Evolutionary conservation across 2,113 vertebrate genomes (phyloP), one percentile per base, ranked within the genome.

Genomic region (Hypomesus transpacificus): DNA sequence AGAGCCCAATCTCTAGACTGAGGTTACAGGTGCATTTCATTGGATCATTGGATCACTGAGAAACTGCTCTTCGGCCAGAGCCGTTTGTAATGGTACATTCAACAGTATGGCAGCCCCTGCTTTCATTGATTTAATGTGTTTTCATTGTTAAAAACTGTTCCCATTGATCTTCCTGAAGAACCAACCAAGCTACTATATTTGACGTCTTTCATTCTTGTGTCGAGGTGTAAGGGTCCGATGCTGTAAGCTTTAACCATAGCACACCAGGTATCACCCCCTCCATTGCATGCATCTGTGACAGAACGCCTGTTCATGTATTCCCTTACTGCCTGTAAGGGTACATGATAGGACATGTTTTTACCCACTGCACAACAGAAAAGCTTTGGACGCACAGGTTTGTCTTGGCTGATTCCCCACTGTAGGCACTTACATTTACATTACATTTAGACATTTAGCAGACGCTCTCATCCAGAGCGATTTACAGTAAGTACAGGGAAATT

Each of bases 1-100:
- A 73, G 34, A n/a, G 65, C 75, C 70, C 26, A 82, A 22, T 53
- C 69, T 68, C 50, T 22, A 71, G 65, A 59, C 70, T 78, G 78
- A 20, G 70, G 60, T 39, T 64, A 73, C 59, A 46, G 39, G 39
- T 46, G 39, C 9, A 13, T 46, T 46, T 7, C 7, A 46, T 9
- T 46, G 24, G 24, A 26, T 26, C 24, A 26, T 26, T 3, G 24
- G 24, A 26, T 26, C 1, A 26, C 39, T 46, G 39, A 46, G 39
- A 46, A 46, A 13, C 39, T 9, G 39, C 5, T 21, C 18, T 21
- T 21, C 18, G 3, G 20, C 5, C 56, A 58, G 56, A 58, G 17
- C 56, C 13, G 39, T 46, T 46, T 11, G 39, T 2, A 46, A 46
- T 46, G 39, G 1, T 46, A 46, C 39, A 21, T 20, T 58, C 56